Evolutionary conservation across 1,140 invertebrate species (phyloP), one percentile per base, ranked within the genome.

Genomic region (Pseudomyrmex pallidus): DNA sequence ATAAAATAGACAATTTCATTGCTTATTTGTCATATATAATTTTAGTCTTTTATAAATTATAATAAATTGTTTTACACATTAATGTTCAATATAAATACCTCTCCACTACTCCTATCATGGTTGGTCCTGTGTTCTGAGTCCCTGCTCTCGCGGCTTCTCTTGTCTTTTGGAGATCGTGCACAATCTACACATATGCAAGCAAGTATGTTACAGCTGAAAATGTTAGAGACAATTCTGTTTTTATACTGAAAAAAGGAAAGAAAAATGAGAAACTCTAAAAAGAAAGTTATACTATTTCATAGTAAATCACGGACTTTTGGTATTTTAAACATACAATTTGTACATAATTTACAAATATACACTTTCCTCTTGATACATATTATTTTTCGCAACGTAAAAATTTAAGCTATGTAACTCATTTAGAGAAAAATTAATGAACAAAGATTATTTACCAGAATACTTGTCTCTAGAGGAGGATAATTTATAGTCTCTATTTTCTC

Each of bases 401-500:
- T 2, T 62, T 2, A 15, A 56, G 54, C 25, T 12, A 57, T 12
- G 13, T 0, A 56, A 68, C 35, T 35, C 35, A 35, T 68, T 9
- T 61, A 63, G 1, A 57, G 10, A 2, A 67, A 48, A 1, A 2
- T 13, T 17, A 48, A 17, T 15, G 52, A 13, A 77, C 10, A 9
- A 70, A 64, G 61, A 1, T 84, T 80, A 91, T 86, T 94, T 95
- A 96, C 96, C 96, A 93, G 96, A 96, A 96, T 97, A 97, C 96
- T 97, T 97, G 95, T 97, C 97, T 94, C 97, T 97, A 95, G 96
- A 96, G 95, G 96, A 94, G 93, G 94, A 94, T 94, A 94, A 95
- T 95, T 97, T 98, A 94, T 97, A 98, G 95, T 97, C 96, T 97
- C 96, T 97, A 95, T 96, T 96, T 96, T 98, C 98, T 96, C 97